Evolutionary conservation across 2,113 vertebrate genomes (phyloP).

Genomic region (Coturnix japonica): DNA sequence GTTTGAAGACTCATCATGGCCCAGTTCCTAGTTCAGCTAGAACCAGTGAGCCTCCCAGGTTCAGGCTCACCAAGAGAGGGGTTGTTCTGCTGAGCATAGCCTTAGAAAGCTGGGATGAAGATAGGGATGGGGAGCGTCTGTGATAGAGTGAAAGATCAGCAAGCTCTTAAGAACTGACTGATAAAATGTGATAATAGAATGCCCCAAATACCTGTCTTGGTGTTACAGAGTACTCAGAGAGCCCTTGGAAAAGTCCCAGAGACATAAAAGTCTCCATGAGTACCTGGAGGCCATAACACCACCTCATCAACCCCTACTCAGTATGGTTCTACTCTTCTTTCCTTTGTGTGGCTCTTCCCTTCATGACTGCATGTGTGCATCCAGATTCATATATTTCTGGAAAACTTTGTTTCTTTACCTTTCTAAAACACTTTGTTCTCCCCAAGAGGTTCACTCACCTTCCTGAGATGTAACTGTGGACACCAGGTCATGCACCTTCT

Average conservation of each 20-base stretch:
- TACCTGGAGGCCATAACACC: neutral
- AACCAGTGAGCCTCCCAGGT: neutral
- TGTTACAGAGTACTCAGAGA: neutral
- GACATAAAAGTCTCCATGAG: neutral
- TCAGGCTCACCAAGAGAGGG: neutral
- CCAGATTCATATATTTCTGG: neutral
- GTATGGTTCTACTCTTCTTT: neutral
- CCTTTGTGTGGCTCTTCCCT: neutral
- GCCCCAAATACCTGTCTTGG: neutral
- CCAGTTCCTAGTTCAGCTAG: neutral
- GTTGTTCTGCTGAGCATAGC: neutral
- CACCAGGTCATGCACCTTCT: neutral
- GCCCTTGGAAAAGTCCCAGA: neutral
- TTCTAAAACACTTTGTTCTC: neutral
- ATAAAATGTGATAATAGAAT: neutral
- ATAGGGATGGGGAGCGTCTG: neutral
- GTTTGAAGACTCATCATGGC: neutral
- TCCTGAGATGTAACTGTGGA: neutral
- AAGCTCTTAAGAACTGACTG: neutral
- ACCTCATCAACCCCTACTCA: fast-evolving
- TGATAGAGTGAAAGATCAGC: neutral
- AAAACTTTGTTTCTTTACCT: neutral
- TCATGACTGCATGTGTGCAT: neutral
- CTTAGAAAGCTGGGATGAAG: neutral
- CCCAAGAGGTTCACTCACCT: neutral